Evolutionary conservation across 1,140 invertebrate genomes (phyloP).

Genomic region (Coelopa frigida): DNA sequence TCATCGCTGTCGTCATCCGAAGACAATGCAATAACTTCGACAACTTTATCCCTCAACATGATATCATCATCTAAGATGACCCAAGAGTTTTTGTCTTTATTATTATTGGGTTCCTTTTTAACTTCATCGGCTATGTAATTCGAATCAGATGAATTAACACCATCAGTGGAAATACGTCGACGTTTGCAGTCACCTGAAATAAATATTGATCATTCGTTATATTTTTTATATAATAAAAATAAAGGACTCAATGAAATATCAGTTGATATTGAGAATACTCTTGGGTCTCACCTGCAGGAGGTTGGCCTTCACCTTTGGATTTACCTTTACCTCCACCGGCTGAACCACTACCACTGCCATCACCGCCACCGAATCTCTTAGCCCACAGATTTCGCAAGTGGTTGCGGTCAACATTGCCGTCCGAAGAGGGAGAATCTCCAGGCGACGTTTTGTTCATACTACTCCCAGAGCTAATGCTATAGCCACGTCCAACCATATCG

Average conservation of each 20-base stretch:
- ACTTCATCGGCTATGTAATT: constrained; percentile 3
- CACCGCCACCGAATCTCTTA: constrained; percentile 19
- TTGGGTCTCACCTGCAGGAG: constrained; percentile 5
- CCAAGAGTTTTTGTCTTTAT: constrained; percentile 12
- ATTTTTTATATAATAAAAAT: too few relatives aligned
- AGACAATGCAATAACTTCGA: constrained; percentile 17
- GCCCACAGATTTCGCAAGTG: constrained; percentile 26
- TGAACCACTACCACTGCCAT: neutral
- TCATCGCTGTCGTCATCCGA: constrained; percentile 21
- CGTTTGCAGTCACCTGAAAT: constrained; percentile 11
- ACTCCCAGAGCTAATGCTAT: constrained; percentile 6
- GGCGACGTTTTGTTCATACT: too few relatives aligned
- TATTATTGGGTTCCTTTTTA: neutral
- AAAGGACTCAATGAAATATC: too few relatives aligned
- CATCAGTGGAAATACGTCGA: constrained; percentile 12
- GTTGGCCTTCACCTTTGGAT: constrained; percentile 5
- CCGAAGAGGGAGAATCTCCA: too few relatives aligned
- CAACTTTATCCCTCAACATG: constrained; percentile 8
- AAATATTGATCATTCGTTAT: too few relatives aligned
- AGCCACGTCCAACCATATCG: constrained; percentile 22
- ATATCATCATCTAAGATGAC: constrained; percentile 17
- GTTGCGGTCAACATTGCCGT: constrained; percentile 11
- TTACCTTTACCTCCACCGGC: constrained; percentile 1
- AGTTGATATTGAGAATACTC: too few relatives aligned
- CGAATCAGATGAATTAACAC: constrained; percentile 1